These are phyloP conservation scores for Cecidostiba fungosa DNA, from an alignment of 2,888 invertebrate species.

Conservation along the genomic window DNA sequence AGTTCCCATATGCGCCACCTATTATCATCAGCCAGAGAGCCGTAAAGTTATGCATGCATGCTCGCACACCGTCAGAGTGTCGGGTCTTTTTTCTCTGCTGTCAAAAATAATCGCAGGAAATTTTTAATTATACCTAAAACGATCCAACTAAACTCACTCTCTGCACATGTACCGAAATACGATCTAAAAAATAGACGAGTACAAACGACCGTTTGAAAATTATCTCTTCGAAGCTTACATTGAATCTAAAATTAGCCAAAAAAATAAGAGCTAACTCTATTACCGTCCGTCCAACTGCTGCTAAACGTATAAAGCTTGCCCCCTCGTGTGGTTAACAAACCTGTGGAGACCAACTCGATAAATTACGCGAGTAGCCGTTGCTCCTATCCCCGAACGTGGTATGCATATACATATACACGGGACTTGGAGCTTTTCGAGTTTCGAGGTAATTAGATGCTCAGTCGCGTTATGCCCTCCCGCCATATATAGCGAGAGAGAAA, in stretches of 20 bases:
- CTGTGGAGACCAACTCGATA: slow-evolving; percentile 38
- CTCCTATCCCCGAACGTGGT: not conserved
- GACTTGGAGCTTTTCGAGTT: slow-evolving; percentile 36
- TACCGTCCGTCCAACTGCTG: not conserved
- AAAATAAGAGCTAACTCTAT: not conserved
- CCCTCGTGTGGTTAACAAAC: slow-evolving; percentile 9
- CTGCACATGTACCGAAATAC: too few relatives aligned
- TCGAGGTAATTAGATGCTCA: slow-evolving; percentile 53
- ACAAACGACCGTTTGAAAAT: slow-evolving; percentile 10
- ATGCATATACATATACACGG: not conserved
- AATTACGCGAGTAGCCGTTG: slow-evolving; percentile 34
- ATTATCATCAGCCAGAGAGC: too few relatives aligned
- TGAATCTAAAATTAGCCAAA: not conserved
- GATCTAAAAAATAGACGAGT: too few relatives aligned
- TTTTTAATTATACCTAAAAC: too few relatives aligned
- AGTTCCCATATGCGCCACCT: too few relatives aligned
- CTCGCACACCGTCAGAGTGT: too few relatives aligned
- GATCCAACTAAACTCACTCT: too few relatives aligned
- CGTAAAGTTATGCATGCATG: too few relatives aligned
- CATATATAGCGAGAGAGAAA: too few relatives aligned
- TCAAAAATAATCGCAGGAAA: too few relatives aligned
- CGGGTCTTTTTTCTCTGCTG: too few relatives aligned
- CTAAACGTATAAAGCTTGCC: slow-evolving; percentile 16
- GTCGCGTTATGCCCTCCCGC: slow-evolving; percentile 45
- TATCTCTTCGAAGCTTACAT: not conserved